A percentile compares a stretch with the other conserved stretches of the same genome.
Conservation (phyloP, 1,140 invertebrate genomes). For the Sminthurinus signatus region DNA sequence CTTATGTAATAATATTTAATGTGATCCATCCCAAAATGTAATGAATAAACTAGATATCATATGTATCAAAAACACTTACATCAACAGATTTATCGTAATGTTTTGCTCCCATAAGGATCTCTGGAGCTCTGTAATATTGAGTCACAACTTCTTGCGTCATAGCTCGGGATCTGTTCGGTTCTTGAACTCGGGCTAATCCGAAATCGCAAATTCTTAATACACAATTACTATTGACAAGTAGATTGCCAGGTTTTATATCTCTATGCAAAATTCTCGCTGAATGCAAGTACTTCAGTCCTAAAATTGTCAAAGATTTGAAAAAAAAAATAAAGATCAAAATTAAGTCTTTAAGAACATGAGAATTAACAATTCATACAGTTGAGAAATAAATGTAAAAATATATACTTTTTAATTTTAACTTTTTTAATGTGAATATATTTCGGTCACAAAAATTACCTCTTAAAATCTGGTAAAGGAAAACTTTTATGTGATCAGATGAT, state of each 20-base stretch:
- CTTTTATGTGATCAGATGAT: constrained; percentile 98
- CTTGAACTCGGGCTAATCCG: constrained; percentile 87
- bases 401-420: no score
- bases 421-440: no score
- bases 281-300: constrained; percentile 95
- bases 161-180: constrained; percentile 80
- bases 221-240: constrained; percentile 97
- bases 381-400: background rate
- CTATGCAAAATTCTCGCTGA: constrained; percentile 94
- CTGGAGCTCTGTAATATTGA: constrained; percentile 97
- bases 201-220: constrained; percentile 99
- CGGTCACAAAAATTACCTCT: constrained; percentile 72
- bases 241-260: constrained; percentile 98
- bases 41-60: no score
- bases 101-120: constrained; percentile 95
- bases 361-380: background rate
- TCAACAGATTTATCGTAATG: constrained; percentile 96
- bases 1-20: no score
- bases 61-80: no score
- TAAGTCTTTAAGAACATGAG: background rate
- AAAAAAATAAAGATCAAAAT: no score
- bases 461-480: constrained; percentile 99
- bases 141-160: constrained; percentile 99
- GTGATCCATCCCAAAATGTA: no score
- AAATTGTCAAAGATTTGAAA: no score